Evolutionary conservation across 2,113 vertebrate genomes (phyloP).

Genomic region (Copsychus sechellarum): DNA sequence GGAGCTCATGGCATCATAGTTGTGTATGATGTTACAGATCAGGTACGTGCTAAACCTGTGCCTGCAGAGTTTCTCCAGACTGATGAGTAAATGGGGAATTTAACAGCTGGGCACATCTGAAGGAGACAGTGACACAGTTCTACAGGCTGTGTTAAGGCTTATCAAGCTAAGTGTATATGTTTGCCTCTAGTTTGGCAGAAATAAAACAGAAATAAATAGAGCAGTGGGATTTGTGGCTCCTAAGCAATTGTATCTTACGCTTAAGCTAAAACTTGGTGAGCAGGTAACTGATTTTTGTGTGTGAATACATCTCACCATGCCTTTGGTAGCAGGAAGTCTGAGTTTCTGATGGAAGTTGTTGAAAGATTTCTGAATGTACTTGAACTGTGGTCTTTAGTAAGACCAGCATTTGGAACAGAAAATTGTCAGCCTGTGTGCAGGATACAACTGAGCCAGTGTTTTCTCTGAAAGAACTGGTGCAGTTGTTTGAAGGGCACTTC

Average conservation of each 20-base stretch:
- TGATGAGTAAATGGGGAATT: background rate
- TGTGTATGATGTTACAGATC: constrained; percentile 96
- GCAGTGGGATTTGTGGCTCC: background rate
- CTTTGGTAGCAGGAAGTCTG: background rate
- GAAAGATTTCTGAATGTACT: background rate
- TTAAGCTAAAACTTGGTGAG: background rate
- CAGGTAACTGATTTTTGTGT: background rate
- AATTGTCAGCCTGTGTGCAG: background rate
- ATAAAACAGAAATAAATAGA: background rate
- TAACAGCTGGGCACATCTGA: too few relatives aligned
- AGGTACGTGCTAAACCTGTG: constrained; percentile 75
- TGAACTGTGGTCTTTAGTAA: background rate
- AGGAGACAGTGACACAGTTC: background rate
- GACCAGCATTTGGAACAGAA: background rate
- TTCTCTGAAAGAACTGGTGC: background rate
- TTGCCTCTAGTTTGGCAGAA: background rate
- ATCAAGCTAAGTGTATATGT: too few relatives aligned
- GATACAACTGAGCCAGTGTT: background rate
- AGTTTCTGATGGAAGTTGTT: background rate
- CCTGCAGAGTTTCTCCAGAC: background rate
- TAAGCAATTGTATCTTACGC: background rate
- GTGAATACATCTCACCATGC: background rate
- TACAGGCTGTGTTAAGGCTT: background rate
- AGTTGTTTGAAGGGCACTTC: background rate
- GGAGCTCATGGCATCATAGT: constrained; percentile 98